phyloP scores from a whole-genome alignment of 92 coral and sea anemone species.

The Metridium senile region DNA sequence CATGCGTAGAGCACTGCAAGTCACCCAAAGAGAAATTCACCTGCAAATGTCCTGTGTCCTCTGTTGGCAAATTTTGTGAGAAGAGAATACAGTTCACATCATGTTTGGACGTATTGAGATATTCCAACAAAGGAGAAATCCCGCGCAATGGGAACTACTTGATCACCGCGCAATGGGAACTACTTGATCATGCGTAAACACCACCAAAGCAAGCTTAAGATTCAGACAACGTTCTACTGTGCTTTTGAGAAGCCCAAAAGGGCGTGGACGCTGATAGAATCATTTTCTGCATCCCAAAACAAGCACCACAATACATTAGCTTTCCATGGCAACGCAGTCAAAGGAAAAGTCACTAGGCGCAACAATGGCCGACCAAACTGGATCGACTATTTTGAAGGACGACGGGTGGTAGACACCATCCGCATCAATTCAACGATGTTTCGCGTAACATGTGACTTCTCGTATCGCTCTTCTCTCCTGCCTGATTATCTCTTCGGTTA shows the following conservation, averaged over 20 bases:
- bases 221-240: constrained; percentile 17
- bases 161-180: neutral
- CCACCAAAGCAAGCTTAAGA: neutral
- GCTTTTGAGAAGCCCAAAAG: constrained; percentile 3
- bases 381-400: neutral
- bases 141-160: constrained; percentile 1
- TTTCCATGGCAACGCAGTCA: neutral
- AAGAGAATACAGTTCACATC: neutral
- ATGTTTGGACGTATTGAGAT: constrained; percentile 18
- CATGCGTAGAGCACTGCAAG: constrained; percentile 39
- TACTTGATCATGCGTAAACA: too few species aligned
- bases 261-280: constrained; percentile 29
- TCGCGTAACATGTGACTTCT: neutral
- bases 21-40: constrained; percentile 19
- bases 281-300: constrained; percentile 7
- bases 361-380: neutral
- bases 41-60: constrained; percentile 22
- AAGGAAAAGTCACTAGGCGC: neutral
- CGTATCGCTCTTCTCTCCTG: neutral
- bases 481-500: constrained; percentile 10
- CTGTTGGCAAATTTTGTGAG: constrained; percentile 32
- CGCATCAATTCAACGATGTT: neutral
- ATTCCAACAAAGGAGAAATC: neutral
- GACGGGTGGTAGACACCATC: neutral
- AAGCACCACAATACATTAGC: neutral